Conservation (phyloP, 2,797 vertebrate species). For the Amblyopsis hoosieri region DNA sequence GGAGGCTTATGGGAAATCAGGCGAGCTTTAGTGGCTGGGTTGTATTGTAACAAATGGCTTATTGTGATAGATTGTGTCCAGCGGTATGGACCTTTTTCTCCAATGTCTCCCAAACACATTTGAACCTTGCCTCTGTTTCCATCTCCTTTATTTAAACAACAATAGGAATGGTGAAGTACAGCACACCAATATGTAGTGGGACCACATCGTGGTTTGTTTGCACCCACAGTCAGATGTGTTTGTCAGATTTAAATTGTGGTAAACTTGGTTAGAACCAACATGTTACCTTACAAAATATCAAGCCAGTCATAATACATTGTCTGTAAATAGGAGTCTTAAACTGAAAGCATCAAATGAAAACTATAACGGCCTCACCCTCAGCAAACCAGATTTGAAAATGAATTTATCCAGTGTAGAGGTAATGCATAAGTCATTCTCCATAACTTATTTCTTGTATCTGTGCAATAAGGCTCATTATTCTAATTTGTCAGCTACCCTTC, state of each 20-base stretch:
- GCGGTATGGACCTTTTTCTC: conserved; percentile 21
- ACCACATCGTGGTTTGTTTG: conserved; percentile 8
- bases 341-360: conserved; percentile 63
- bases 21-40: conserved; percentile 23
- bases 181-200: neutral
- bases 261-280: no score
- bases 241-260: no score
- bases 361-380: conserved; percentile 26
- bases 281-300: no score
- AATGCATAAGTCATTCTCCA: conserved; percentile 27
- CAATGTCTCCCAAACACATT: neutral
- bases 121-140: conserved; percentile 2
- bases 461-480: conserved; percentile 16
- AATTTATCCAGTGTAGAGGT: conserved; percentile 32
- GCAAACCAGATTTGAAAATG: conserved; percentile 45
- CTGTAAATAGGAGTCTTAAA: conserved; percentile 63
- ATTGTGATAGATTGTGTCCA: conserved; percentile 44
- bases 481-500: neutral
- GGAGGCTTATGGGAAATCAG: conserved; percentile 60
- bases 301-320: conserved; percentile 34
- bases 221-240: neutral
- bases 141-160: neutral
- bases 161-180: neutral
- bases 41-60: conserved; percentile 36
- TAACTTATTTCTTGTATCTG: conserved; percentile 29